Evolutionary conservation across 2,888 invertebrate genomes (phyloP), one percentile per base, ranked within the genome.

Genomic region (Drosophila gaucha): DNA sequence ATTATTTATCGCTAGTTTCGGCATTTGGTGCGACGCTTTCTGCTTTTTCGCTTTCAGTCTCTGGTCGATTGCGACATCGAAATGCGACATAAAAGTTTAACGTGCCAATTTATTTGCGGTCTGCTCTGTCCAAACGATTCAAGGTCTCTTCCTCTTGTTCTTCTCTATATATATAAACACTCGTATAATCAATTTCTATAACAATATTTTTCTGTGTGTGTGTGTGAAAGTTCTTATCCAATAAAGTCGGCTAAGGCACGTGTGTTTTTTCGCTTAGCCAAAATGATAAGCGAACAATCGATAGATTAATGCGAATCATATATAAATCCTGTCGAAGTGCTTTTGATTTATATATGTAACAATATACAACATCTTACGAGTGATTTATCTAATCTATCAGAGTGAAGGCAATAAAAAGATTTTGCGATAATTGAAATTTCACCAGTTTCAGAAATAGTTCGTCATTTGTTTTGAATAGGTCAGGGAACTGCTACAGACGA

Each of bases 31-130:
- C 50, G 44, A 18, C 26, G 44, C 56, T 55, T 63, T 62, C 14
- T 14, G 35, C 30, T 35, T n/a, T 20, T 35, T 46, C 39, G 39
- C 49, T 64, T 62, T 70, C 52, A 63, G 58, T 64, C 59, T 55
- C 39, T 59, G 39, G 51, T 52, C 59, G 33, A 43, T 50, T 56
- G 63, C 57, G 62, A 39, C 44, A 30, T 24, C 51, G 46, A 68
- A 76, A 84, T 84, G 84, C 88, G 86, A 54, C 58, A 58, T 33
- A 79, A 69, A 63, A 66, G 46, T 44, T 52, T 56, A 65, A 71
- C 74, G 72, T 88, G 84, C 69, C 36, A 86, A 67, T 79, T 73
- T 72, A 63, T 84, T 79, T 86, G 88, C 71, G 72, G 77, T 31
- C 72, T 88, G 6, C 62, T 76, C 58, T 77, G 80, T 39, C 39